phyloP scores from a whole-genome alignment of 2,888 invertebrate genomes.

The Bimastos eiseni region DNA sequence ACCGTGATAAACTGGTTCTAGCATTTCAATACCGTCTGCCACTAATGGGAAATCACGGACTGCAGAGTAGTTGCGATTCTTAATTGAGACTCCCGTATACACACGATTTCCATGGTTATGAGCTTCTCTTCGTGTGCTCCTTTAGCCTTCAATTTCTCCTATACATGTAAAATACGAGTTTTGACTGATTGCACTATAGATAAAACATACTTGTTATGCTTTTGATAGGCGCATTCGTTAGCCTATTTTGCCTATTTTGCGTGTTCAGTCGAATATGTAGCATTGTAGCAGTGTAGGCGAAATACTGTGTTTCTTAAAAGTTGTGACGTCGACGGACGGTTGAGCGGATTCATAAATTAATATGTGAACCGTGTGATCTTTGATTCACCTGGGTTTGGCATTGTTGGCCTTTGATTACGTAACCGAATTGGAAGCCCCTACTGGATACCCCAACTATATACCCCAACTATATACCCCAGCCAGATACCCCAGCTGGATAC shows the following conservation, averaged over 20 bases:
- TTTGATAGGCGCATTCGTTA: not conserved
- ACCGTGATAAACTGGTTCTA: not conserved
- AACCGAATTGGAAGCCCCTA: not conserved
- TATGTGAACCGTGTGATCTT: not conserved
- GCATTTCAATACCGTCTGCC: not conserved
- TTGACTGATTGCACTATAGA: not conserved
- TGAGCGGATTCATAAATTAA: not conserved
- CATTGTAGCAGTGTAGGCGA: too few species aligned
- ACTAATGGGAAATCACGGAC: not conserved
- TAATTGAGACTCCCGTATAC: not conserved
- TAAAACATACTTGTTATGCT: not conserved
- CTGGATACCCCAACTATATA: not conserved
- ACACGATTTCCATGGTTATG: not conserved
- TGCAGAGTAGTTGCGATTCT: not conserved
- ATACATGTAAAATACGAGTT: not conserved
- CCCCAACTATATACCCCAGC: not conserved
- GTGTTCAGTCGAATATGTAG: not conserved
- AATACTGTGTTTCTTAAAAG: too few species aligned
- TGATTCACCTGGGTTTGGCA: not conserved
- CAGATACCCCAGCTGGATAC: not conserved
- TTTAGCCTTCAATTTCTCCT: not conserved
- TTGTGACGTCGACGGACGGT: not conserved
- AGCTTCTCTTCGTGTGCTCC: not conserved
- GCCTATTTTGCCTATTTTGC: not conserved
- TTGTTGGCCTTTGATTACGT: not conserved